These are phyloP conservation scores for Lacerta viridis DNA, from an alignment of 2,797 vertebrate species.

Conservation along the genomic window DNA sequence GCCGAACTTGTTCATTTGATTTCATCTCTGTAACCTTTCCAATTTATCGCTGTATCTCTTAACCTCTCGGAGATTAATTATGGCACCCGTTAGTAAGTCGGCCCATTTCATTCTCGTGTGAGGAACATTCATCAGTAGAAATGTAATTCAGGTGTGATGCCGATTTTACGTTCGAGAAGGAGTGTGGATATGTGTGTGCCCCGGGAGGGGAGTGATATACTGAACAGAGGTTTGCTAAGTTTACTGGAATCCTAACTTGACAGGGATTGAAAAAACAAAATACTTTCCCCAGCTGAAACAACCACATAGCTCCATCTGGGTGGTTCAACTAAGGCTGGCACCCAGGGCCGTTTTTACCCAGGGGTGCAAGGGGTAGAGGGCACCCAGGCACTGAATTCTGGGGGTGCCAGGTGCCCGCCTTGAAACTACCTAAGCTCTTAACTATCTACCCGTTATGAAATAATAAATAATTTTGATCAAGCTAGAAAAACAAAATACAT, in stretches of 20 bases:
- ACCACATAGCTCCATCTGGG: background rate
- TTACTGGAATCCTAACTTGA: conserved; percentile 11
- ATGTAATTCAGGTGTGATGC: conserved; percentile 57
- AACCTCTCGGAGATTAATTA: conserved; percentile 81
- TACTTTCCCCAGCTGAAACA: background rate
- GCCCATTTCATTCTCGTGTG: conserved; percentile 66
- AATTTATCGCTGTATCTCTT: conserved; percentile 79
- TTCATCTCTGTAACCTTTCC: conserved; percentile 78
- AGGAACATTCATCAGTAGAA: conserved; percentile 67
- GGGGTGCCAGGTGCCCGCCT: too few relatives aligned
- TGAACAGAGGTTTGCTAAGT: conserved; percentile 44
- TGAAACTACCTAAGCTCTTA: too few relatives aligned
- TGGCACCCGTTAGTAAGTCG: conserved; percentile 71
- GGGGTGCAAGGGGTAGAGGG: too few relatives aligned
- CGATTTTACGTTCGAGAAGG: conserved; percentile 51
- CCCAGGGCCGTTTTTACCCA: background rate
- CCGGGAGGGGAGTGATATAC: background rate
- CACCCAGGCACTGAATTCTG: too few relatives aligned
- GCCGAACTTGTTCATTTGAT: conserved; percentile 78
- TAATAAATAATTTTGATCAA: too few relatives aligned
- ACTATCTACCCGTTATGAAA: too few relatives aligned
- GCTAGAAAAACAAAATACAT: too few relatives aligned
- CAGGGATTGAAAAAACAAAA: background rate
- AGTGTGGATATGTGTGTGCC: conserved; percentile 49
- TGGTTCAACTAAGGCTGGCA: background rate